phyloP scores from a whole-genome alignment of 2,113 vertebrate genomes.

The Cepphus grylle region DNA sequence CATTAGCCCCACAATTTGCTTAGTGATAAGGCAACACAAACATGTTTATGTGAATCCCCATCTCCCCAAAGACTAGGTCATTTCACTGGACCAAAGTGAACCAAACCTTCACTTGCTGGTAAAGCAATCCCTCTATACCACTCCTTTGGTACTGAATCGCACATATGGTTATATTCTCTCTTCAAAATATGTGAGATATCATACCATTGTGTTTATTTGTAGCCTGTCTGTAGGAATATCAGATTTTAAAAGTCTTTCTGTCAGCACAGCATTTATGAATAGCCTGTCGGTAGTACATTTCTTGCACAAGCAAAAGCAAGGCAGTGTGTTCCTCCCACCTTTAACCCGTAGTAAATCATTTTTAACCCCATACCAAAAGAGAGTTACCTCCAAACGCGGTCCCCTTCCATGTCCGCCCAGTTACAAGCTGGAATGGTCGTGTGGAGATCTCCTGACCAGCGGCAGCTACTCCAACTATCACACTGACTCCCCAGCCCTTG shows the following conservation, averaged over 20 bases:
- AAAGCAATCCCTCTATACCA: neutral
- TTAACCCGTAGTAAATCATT: neutral
- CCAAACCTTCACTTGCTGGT: neutral
- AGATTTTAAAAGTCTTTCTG: neutral
- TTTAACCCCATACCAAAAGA: neutral
- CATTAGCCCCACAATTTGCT: neutral
- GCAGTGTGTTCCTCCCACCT: neutral
- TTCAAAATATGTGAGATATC: neutral
- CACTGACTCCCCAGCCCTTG: slow-evolving; percentile 83
- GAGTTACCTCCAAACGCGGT: slow-evolving; percentile 80
- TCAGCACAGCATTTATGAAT: neutral
- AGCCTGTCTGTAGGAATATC: neutral
- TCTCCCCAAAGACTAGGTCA: neutral
- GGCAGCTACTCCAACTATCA: slow-evolving; percentile 79
- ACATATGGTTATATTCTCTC: neutral
- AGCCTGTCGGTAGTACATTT: neutral
- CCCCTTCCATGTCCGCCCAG: slow-evolving; percentile 82
- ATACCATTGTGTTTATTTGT: neutral
- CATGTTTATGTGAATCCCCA: neutral
- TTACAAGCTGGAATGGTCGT: slow-evolving; percentile 81
- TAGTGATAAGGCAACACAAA: neutral
- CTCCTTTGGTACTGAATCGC: neutral
- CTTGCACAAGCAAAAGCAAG: neutral
- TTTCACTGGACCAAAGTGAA: neutral
- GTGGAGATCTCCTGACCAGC: slow-evolving; percentile 79